Conservation (phyloP, 2,113 vertebrate species). For the Nettapus auritus region DNA sequence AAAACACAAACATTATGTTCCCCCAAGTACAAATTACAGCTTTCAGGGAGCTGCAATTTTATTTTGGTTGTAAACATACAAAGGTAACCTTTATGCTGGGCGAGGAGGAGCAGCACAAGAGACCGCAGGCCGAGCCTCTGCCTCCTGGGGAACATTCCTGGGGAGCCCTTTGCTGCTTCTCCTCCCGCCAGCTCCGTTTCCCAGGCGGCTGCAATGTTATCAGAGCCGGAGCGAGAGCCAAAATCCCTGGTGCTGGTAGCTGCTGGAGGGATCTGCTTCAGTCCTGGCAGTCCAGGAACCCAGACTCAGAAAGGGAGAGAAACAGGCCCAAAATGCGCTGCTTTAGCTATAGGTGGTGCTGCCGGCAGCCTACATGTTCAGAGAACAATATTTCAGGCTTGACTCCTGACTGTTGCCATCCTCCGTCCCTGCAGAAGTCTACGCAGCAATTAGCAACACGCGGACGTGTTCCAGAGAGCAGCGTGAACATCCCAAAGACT, state of each 20-base stretch:
- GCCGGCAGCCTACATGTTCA: background rate
- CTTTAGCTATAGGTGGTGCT: background rate
- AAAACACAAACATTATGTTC: conserved; percentile 30
- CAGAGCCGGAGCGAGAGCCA: background rate
- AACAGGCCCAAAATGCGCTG: background rate
- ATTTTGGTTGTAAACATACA: conserved; percentile 37
- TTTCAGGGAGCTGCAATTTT: conserved; percentile 21
- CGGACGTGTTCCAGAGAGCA: background rate
- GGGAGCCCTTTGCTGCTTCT: background rate
- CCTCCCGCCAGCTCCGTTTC: background rate
- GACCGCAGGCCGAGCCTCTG: background rate
- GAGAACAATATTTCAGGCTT: background rate
- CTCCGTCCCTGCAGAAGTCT: background rate
- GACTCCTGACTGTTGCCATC: background rate
- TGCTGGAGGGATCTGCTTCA: background rate
- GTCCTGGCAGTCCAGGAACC: background rate
- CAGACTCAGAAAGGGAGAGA: background rate
- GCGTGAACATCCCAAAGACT: background rate
- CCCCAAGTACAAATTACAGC: background rate
- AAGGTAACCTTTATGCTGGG: conserved; percentile 9
- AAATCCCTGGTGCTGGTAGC: background rate
- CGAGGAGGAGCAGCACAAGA: background rate
- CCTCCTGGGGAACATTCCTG: background rate
- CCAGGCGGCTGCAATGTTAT: background rate
- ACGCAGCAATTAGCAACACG: fast-evolving